Evolutionary conservation across 2,113 vertebrate species (phyloP).

Genomic region (Elachura formosa): DNA sequence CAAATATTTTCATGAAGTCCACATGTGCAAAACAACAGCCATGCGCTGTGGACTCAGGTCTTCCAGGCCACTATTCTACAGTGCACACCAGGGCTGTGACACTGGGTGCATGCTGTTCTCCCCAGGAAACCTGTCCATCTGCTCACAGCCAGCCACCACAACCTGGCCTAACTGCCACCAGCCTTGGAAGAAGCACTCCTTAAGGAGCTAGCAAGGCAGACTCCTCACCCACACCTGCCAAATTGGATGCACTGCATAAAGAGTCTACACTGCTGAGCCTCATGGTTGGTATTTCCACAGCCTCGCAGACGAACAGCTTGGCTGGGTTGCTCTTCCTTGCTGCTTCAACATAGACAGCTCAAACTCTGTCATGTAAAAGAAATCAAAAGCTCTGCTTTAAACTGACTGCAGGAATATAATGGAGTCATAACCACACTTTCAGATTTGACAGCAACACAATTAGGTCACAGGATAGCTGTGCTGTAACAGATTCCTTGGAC

Average conservation of each 20-base stretch:
- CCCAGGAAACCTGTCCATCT: neutral
- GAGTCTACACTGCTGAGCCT: neutral
- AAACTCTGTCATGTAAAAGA: neutral
- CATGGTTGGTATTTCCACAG: neutral
- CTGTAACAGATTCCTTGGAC: constrained; percentile 10
- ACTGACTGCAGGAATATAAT: neutral
- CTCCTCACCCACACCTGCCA: neutral
- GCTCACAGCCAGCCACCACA: neutral
- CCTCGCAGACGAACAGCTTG: neutral
- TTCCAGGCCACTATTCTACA: neutral
- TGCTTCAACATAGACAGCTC: neutral
- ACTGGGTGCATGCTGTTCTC: neutral
- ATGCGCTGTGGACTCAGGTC: neutral
- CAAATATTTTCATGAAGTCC: neutral
- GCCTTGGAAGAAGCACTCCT: neutral
- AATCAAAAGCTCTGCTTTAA: neutral
- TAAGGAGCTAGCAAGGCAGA: neutral
- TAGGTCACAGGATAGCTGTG: neutral
- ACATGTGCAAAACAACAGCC: neutral
- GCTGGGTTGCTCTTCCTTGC: neutral
- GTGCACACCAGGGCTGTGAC: neutral
- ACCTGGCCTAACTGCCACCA: neutral
- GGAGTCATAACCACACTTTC: neutral
- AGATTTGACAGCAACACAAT: neutral
- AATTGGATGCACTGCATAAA: neutral